Conservation (phyloP, 2,888 invertebrate species). For the Amaurobius ferox region DNA sequence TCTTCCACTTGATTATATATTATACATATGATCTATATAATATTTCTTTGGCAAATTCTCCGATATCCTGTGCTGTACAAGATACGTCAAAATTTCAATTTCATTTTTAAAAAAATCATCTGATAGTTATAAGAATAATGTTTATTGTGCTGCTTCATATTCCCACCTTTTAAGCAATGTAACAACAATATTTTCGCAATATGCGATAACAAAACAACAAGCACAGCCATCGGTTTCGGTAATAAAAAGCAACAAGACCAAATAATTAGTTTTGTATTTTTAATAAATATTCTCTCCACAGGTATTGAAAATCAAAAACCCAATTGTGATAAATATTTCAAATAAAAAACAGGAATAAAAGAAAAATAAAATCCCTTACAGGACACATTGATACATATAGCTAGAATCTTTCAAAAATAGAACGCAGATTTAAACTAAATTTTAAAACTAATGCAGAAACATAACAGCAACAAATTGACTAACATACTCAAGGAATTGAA, state of each 20-base stretch:
- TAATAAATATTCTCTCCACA: slow-evolving; percentile 8
- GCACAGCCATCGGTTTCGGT: not conserved
- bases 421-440: too few species aligned
- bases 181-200: slow-evolving; percentile 15
- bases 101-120: not conserved
- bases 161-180: not conserved
- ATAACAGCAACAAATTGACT: too few species aligned
- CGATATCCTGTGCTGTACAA: slow-evolving; percentile 35
- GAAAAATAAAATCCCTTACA: not conserved
- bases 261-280: not conserved
- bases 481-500: too few species aligned
- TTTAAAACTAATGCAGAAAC: too few species aligned
- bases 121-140: not conserved
- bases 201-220: slow-evolving; percentile 15
- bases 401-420: not conserved
- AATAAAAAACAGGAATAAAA: slow-evolving; percentile 9
- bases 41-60: slow-evolving; percentile 47
- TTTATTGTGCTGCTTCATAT: slow-evolving; percentile 11
- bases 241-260: slow-evolving; percentile 9
- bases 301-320: not conserved
- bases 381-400: not conserved
- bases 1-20: slow-evolving; percentile 45
- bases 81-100: slow-evolving; percentile 27
- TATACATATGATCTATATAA: slow-evolving; percentile 40
- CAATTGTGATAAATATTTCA: not conserved